A percentile compares a stretch with the other conserved stretches of the same genome.
Conservation (phyloP, 2,888 invertebrate genomes). For the Drosophila falleni region DNA sequence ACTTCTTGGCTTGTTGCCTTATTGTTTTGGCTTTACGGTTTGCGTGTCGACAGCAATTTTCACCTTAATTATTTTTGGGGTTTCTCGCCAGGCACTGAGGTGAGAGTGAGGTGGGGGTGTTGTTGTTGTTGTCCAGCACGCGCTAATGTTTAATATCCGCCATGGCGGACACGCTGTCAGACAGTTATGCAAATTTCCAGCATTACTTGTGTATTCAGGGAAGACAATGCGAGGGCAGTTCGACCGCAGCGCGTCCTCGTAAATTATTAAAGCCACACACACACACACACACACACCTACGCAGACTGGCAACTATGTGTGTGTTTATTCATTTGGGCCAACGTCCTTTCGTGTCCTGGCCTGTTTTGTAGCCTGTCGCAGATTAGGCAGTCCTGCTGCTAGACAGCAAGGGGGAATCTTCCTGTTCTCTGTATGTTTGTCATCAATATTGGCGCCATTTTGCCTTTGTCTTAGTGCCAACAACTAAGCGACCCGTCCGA, state of each 20-base stretch:
- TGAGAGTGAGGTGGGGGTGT: background rate
- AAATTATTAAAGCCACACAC: slow-evolving; percentile 65
- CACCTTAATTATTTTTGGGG: slow-evolving; percentile 78
- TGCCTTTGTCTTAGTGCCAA: slow-evolving; percentile 35
- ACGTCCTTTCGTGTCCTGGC: slow-evolving; percentile 74
- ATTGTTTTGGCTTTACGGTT: slow-evolving; percentile 39
- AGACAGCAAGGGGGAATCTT: background rate
- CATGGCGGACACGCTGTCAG: slow-evolving; percentile 48
- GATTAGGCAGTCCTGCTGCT: slow-evolving; percentile 41
- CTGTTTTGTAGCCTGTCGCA: slow-evolving; percentile 46
- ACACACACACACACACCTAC: slow-evolving; percentile 38
- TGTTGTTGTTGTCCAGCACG: slow-evolving; percentile 74
- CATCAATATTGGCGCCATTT: slow-evolving; percentile 76
- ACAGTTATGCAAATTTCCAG: slow-evolving; percentile 83
- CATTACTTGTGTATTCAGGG: slow-evolving; percentile 61
- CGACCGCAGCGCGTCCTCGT: slow-evolving; percentile 73
- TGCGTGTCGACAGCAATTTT: slow-evolving; percentile 80
- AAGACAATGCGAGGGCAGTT: slow-evolving; percentile 52
- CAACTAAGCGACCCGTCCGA: slow-evolving; percentile 32
- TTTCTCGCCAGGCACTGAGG: slow-evolving; percentile 18
- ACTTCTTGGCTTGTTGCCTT: slow-evolving; percentile 28
- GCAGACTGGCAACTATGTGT: slow-evolving; percentile 4
- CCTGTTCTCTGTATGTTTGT: slow-evolving; percentile 47
- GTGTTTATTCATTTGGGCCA: slow-evolving; percentile 76
- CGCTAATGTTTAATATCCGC: slow-evolving; percentile 80